Evolutionary conservation across 92 coral and sea anemone genomes (phyloP).

Genomic region (Heteractis magnifica): DNA sequence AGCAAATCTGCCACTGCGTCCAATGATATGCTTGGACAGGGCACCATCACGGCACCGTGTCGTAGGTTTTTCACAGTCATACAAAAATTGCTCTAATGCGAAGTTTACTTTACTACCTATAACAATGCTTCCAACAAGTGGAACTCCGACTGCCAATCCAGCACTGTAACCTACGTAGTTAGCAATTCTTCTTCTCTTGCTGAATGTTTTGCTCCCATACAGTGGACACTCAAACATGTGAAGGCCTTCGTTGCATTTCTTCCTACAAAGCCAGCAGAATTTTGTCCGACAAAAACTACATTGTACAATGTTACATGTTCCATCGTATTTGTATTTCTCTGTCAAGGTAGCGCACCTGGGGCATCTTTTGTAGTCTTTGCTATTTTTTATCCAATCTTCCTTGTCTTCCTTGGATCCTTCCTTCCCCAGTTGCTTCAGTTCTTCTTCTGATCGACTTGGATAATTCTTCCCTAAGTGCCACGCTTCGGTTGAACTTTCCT

Average conservation of each 20-base stretch:
- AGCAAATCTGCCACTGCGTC: too few relatives aligned
- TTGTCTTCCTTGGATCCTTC: not conserved
- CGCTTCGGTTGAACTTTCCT: not conserved
- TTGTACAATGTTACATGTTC: conserved; percentile 41
- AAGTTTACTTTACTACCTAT: not conserved
- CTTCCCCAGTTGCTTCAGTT: not conserved
- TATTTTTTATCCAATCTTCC: conserved; percentile 13
- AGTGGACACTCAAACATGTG: conserved; percentile 30
- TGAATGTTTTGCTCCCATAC: conserved; percentile 29
- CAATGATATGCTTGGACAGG: too few relatives aligned
- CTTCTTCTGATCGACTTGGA: conserved; percentile 14
- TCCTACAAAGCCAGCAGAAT: conserved; percentile 58
- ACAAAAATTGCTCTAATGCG: too few relatives aligned
- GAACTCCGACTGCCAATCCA: conserved; percentile 30
- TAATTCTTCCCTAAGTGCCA: not conserved
- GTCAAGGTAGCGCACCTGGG: conserved; percentile 40
- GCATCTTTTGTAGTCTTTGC: conserved; percentile 26
- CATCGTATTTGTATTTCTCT: conserved; percentile 36
- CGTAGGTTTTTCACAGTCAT: too few relatives aligned
- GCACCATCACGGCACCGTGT: too few relatives aligned
- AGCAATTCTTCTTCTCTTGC: conserved; percentile 19
- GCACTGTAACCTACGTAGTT: conserved; percentile 26
- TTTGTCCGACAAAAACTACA: conserved; percentile 38
- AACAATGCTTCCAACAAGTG: conserved; percentile 32
- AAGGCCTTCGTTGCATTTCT: conserved; percentile 23